These are phyloP conservation scores for Chrysaora quinquecirrha DNA, from an alignment of 30 jellyfish, hydroid and myxozoan genomes.

Conservation along the genomic window DNA sequence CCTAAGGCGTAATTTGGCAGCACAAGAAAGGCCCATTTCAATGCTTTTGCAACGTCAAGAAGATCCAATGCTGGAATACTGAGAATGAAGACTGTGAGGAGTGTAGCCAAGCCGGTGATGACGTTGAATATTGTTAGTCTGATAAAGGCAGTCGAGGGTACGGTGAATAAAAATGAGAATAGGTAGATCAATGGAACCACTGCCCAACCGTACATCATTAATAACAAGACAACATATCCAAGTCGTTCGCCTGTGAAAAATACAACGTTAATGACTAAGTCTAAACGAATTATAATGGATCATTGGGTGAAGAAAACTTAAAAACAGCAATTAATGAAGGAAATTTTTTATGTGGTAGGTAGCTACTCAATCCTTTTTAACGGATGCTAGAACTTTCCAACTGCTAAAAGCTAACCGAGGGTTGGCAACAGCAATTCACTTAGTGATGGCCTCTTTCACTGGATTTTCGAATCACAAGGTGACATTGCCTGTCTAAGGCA, in stretches of 20 bases:
- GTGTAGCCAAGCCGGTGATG: constrained; percentile 96
- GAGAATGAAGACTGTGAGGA: constrained; percentile 78
- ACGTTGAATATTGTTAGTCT: constrained; percentile 92
- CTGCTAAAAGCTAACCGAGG: too few species aligned
- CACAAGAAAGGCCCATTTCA: constrained; percentile 89
- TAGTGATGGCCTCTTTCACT: too few species aligned
- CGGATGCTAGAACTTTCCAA: too few species aligned
- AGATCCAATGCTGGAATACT: constrained; percentile 82
- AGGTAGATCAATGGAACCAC: constrained; percentile 88
- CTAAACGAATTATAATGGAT: too few species aligned
- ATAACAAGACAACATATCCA: constrained; percentile 80
- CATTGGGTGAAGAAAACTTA: too few species aligned
- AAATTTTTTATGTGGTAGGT: too few species aligned
- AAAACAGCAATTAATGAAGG: too few species aligned
- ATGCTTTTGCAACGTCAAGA: constrained; percentile 71
- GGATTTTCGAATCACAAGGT: too few species aligned
- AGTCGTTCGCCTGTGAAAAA: constrained; percentile 72
- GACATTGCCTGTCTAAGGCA: too few species aligned
- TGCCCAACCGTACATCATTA: constrained; percentile 92
- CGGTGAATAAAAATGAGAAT: constrained; percentile 72
- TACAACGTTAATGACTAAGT: too few species aligned
- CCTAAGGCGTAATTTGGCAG: constrained; percentile 96
- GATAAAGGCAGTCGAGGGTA: constrained; percentile 89
- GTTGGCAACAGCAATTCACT: too few species aligned
- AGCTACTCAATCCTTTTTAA: too few species aligned